Evolutionary conservation across 2,797 vertebrate species (phyloP).

Genomic region (Trachops cirrhosus): DNA sequence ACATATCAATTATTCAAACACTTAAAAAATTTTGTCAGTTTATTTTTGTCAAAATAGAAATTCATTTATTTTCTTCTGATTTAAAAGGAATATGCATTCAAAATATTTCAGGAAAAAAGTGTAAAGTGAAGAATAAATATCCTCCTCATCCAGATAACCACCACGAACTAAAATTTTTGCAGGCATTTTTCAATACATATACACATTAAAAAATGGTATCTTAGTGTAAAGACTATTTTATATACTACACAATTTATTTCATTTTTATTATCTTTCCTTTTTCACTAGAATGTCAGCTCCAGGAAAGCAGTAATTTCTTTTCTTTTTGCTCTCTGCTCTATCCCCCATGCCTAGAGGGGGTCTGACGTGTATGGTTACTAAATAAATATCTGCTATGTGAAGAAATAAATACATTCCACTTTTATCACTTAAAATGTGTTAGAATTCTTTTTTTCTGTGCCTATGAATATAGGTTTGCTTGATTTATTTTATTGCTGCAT

Average conservation of each 20-base stretch:
- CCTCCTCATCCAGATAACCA: not conserved
- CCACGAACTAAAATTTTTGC: not conserved
- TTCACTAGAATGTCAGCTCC: not conserved
- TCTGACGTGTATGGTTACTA: not conserved
- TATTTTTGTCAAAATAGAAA: constrained; percentile 28
- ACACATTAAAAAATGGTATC: not conserved
- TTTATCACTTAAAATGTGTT: not conserved
- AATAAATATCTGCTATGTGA: not conserved
- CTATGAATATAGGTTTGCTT: not conserved
- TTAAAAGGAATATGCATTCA: not conserved
- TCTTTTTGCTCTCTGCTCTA: not conserved
- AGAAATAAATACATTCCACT: not conserved
- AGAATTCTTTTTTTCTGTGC: constrained; percentile 6
- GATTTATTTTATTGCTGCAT: not conserved
- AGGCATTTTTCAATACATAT: not conserved
- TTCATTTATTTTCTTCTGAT: not conserved
- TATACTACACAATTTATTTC: not conserved
- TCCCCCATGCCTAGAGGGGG: not conserved
- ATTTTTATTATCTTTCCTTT: constrained; percentile 15
- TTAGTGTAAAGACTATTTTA: not conserved
- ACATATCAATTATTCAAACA: not conserved
- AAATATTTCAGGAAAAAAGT: not conserved
- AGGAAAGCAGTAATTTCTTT: not conserved
- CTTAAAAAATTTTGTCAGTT: constrained; percentile 10
- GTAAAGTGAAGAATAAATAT: constrained; percentile 8